phyloP scores from a whole-genome alignment of 2,113 vertebrate species.

The Tenebrosternarchus preto region DNA sequence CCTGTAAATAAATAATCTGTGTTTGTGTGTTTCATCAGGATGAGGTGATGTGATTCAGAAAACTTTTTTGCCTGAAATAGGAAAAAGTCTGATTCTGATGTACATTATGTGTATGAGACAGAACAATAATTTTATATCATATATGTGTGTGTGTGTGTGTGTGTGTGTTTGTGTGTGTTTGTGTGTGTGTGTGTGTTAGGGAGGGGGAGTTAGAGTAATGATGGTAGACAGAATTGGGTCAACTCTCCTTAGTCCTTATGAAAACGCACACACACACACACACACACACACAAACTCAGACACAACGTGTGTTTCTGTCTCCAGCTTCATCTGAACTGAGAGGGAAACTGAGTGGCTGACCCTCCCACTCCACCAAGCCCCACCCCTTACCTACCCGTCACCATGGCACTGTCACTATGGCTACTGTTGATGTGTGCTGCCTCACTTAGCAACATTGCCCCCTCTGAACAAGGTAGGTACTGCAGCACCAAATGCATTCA shows the following conservation, averaged over 20 bases:
- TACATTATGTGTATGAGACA: constrained; percentile 27
- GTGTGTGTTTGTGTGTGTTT: constrained; percentile 47
- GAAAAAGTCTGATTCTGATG: constrained; percentile 23
- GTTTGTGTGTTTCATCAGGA: too few relatives aligned
- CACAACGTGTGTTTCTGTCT: constrained; percentile 46
- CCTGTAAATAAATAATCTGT: too few relatives aligned
- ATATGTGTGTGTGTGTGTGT: constrained; percentile 42
- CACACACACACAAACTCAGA: constrained; percentile 60
- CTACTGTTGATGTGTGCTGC: constrained; percentile 68
- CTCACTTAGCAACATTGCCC: constrained; percentile 64
- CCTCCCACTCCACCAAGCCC: constrained; percentile 35
- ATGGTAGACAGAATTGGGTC: constrained; percentile 46
- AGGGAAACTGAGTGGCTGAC: constrained; percentile 52
- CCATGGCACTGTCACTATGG: constrained; percentile 73
- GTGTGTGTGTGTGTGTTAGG: constrained; percentile 42
- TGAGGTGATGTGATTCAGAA: too few relatives aligned
- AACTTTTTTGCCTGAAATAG: too few relatives aligned
- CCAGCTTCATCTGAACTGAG: constrained; percentile 65
- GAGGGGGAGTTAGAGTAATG: constrained; percentile 24
- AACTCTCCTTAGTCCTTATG: constrained; percentile 26
- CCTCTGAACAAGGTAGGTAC: constrained; percentile 71
- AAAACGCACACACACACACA: constrained; percentile 28
- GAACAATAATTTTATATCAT: background rate
- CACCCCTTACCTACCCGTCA: constrained; percentile 57
- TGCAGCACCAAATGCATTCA: background rate